Evolutionary conservation across 2,113 vertebrate species (phyloP).

Genomic region (Marmota monax): DNA sequence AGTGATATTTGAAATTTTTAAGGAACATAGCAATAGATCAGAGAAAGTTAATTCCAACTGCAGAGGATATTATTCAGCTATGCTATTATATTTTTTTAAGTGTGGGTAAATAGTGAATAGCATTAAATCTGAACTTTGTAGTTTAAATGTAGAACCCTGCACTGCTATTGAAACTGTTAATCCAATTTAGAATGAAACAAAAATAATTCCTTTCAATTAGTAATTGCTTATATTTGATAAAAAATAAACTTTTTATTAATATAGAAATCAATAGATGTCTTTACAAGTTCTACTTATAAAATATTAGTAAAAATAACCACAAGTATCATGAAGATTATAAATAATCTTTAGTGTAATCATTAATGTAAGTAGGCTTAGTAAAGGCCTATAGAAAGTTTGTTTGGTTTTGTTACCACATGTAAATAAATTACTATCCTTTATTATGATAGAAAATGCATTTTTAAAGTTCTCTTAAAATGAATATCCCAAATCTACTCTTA

Average conservation of each 20-base stretch:
- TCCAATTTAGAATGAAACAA: constrained; percentile 55
- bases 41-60: constrained; percentile 38
- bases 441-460: not conserved
- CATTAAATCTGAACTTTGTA: not conserved
- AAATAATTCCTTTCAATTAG: constrained; percentile 49
- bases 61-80: not conserved
- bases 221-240: not conserved
- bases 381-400: not conserved
- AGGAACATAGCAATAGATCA: constrained; percentile 8
- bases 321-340: constrained; percentile 11
- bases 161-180: constrained; percentile 18
- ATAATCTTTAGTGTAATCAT: not conserved
- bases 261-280: not conserved
- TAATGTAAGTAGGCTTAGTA: not conserved
- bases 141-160: constrained; percentile 11
- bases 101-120: not conserved
- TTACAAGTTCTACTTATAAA: not conserved
- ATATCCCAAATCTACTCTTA: not conserved
- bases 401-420: not conserved
- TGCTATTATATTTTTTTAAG: not conserved
- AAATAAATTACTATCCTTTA: not conserved
- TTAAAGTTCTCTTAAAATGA: not conserved
- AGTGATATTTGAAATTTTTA: constrained; percentile 18
- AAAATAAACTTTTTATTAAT: not conserved
- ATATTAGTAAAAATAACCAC: not conserved